phyloP scores from a whole-genome alignment of 2,888 invertebrate species.

The Nomada fucata region DNA sequence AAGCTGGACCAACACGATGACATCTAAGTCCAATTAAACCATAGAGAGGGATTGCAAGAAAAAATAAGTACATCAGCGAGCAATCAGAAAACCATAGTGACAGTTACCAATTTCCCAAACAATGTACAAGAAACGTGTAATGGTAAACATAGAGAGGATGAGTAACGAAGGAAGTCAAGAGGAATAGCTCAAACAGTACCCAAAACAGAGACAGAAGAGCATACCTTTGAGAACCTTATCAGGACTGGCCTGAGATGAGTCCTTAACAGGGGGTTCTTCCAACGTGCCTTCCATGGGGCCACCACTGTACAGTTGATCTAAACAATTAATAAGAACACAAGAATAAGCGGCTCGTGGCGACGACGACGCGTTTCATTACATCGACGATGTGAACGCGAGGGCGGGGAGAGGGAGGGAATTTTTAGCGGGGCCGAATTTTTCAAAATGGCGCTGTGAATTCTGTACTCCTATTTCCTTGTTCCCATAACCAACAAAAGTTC shows the following conservation, averaged over 20 bases:
- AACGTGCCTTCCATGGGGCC: constrained; percentile 83
- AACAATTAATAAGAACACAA: constrained; percentile 67
- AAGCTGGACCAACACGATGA: background rate
- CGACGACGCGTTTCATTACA: constrained; percentile 66
- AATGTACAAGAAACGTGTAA: background rate
- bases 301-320: constrained; percentile 73
- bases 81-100: background rate
- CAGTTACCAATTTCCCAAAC: background rate
- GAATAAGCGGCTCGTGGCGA: constrained; percentile 61
- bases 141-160: background rate
- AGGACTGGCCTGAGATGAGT: constrained; percentile 78
- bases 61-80: background rate
- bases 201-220: constrained; percentile 10
- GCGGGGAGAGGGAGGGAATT: constrained; percentile 66
- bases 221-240: constrained; percentile 78
- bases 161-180: background rate
- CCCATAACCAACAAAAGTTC: constrained; percentile 73
- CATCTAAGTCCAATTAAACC: background rate
- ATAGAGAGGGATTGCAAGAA: background rate
- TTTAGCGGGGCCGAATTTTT: constrained; percentile 80
- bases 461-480: constrained; percentile 75
- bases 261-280: constrained; percentile 82
- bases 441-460: constrained; percentile 83
- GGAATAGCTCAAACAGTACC: constrained; percentile 4
- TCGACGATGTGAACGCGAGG: constrained; percentile 51